phyloP scores from a whole-genome alignment of 1,140 invertebrate species.

The Elysia chlorotica region DNA sequence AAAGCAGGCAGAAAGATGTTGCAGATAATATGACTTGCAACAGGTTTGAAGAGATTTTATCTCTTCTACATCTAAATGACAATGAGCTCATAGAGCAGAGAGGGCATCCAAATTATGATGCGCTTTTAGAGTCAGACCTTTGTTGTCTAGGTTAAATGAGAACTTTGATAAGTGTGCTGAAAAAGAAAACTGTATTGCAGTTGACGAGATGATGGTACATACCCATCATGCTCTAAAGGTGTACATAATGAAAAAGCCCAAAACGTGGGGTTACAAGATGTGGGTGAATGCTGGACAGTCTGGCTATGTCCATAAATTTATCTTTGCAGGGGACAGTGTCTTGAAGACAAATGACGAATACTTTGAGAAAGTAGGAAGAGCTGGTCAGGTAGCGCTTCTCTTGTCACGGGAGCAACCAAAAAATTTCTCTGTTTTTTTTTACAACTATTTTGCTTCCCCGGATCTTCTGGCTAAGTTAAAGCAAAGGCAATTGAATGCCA shows the following conservation, averaged over 20 bases:
- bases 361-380: background rate
- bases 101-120: background rate
- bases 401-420: background rate
- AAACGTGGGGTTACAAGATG: background rate
- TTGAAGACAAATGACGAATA: background rate
- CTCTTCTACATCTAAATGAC: background rate
- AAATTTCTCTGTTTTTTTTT: background rate
- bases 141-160: background rate
- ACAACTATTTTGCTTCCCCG: slow-evolving; percentile 4
- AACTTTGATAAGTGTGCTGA: background rate
- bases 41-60: background rate
- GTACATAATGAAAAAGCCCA: background rate
- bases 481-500: background rate
- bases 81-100: background rate
- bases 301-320: background rate
- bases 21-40: background rate
- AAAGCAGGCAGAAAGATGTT: background rate
- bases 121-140: background rate
- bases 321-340: background rate
- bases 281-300: background rate
- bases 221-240: background rate
- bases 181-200: background rate
- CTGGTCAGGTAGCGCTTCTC: background rate
- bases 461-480: background rate
- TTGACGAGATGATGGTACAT: background rate